These are phyloP conservation scores for Malachius bipustulatus DNA, from an alignment of 2,888 invertebrate species.

Conservation along the genomic window DNA sequence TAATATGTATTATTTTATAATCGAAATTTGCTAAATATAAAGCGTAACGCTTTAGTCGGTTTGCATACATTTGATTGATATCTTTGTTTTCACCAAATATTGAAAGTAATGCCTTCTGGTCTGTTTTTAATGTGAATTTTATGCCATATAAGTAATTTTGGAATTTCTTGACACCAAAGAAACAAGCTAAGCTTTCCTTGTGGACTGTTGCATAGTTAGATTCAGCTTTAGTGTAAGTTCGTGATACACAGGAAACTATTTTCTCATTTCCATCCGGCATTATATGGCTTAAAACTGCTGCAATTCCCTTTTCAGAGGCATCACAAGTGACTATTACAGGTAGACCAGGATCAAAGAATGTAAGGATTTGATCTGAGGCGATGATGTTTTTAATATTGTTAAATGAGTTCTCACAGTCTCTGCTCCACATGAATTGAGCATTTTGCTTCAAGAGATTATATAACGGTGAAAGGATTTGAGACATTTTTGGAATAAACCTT, in stretches of 20 bases:
- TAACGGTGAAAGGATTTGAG: neutral
- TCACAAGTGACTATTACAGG: neutral
- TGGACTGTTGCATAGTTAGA: too few relatives aligned
- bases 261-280: too few relatives aligned
- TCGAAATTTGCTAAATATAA: too few relatives aligned
- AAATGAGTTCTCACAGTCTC: neutral
- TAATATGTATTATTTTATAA: too few relatives aligned
- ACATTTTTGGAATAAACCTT: neutral
- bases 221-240: too few relatives aligned
- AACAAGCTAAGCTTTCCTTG: too few relatives aligned
- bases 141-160: conserved; percentile 3
- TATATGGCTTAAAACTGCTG: neutral
- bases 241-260: too few relatives aligned
- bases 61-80: too few relatives aligned
- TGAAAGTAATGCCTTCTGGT: neutral
- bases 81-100: too few relatives aligned
- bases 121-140: neutral
- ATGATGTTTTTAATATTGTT: neutral
- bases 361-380: neutral
- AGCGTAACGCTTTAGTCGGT: too few relatives aligned
- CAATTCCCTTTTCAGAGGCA: neutral
- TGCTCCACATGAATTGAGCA: neutral
- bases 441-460: neutral
- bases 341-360: neutral
- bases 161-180: too few relatives aligned